phyloP scores from a whole-genome alignment of 92 coral and sea anemone species.

The Zoanthus sansibaricus region DNA sequence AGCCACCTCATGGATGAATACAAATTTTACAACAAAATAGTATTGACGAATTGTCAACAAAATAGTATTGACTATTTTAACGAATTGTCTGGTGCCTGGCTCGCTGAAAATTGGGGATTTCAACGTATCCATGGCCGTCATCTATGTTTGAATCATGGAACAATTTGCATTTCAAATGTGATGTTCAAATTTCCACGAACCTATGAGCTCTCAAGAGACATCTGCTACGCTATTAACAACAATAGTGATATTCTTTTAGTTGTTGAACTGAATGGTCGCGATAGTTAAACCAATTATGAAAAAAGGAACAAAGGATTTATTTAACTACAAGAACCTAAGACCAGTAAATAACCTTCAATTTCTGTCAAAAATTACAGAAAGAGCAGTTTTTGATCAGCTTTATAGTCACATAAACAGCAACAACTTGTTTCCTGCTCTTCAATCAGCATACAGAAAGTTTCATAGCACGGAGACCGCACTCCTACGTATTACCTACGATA shows the following conservation, averaged over 20 bases:
- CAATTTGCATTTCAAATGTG: constrained; percentile 46
- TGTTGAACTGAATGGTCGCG: constrained; percentile 38
- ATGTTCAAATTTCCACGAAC: constrained; percentile 45
- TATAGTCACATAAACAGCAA: not conserved
- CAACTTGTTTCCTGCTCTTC: not conserved
- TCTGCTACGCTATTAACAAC: constrained; percentile 45
- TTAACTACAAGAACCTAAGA: not conserved
- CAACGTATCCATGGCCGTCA: constrained; percentile 35
- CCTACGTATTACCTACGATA: constrained; percentile 1
- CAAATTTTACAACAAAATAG: no score
- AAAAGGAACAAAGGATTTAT: not conserved
- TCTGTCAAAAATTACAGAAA: not conserved
- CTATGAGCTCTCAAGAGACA: constrained; percentile 48
- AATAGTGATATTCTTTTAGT: constrained; percentile 40
- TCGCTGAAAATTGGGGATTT: constrained; percentile 52
- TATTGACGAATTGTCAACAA: no score
- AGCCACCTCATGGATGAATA: no score
- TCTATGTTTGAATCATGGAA: constrained; percentile 48
- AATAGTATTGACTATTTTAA: no score
- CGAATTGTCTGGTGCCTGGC: constrained; percentile 50
- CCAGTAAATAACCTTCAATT: not conserved
- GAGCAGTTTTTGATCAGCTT: not conserved
- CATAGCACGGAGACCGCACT: no score
- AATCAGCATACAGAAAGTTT: not conserved
- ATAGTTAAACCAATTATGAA: not conserved